Conservation (phyloP, 2,888 invertebrate species). For the Hypomecis punctinalis region DNA sequence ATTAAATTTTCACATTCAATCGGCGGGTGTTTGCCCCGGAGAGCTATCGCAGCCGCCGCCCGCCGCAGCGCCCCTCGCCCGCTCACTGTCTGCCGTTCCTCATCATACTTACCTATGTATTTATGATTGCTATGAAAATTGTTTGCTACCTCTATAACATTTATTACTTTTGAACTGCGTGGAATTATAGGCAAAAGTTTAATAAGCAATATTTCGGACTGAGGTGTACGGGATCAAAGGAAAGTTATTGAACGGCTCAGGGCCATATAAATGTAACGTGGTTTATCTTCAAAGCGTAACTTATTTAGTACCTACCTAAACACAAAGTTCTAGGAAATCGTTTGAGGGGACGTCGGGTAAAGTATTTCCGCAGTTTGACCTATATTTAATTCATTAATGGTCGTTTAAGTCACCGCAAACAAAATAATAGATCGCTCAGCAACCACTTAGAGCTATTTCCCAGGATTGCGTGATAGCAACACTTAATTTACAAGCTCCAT, state of each 20-base stretch:
- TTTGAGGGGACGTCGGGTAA: conserved; percentile 1
- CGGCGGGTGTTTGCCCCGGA: conserved; percentile 76
- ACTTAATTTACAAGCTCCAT: conserved; percentile 82
- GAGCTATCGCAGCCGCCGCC: conserved; percentile 63
- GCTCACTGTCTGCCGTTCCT: conserved; percentile 55
- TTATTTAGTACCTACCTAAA: conserved; percentile 1
- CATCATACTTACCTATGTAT: conserved; percentile 64
- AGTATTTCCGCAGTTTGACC: conserved; percentile 19
- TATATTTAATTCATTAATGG: conserved; percentile 33
- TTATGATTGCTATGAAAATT: conserved; percentile 53
- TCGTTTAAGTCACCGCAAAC: conserved; percentile 56
- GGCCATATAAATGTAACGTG: conserved; percentile 9
- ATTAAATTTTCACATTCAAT: conserved; percentile 84
- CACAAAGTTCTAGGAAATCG: not conserved
- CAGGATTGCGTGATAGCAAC: conserved; percentile 82
- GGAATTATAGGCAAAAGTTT: conserved; percentile 33
- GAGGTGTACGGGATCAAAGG: conserved; percentile 27
- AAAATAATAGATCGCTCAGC: conserved; percentile 70
- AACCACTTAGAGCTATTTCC: conserved; percentile 81
- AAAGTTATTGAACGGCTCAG: conserved; percentile 15
- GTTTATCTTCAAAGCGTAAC: conserved; percentile 6
- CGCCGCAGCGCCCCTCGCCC: conserved; percentile 41
- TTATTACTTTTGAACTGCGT: conserved; percentile 34
- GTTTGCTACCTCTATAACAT: conserved; percentile 36
- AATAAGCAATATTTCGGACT: conserved; percentile 28